Evolutionary conservation across 1,140 invertebrate genomes (phyloP).

Genomic region (Drosophila elegans): DNA sequence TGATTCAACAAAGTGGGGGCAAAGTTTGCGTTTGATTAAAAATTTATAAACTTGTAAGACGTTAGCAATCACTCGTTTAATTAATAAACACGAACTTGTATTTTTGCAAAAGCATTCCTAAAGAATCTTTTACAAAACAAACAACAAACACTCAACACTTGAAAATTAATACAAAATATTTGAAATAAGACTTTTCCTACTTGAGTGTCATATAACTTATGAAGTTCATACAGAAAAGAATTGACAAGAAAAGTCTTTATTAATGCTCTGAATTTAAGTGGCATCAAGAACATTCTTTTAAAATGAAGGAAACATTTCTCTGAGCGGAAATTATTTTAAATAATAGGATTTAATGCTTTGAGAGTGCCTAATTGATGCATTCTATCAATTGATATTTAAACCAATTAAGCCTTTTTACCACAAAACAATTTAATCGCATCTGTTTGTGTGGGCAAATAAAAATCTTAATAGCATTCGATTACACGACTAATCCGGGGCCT

Average conservation of each 20-base stretch:
- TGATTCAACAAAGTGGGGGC: conserved; percentile 10
- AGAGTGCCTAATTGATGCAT: conserved; percentile 2
- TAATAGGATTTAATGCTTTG: conserved; percentile 3
- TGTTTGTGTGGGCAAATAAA: conserved; percentile 30
- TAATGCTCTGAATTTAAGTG: no score
- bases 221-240: no score
- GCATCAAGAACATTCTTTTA: no score
- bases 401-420: conserved; percentile 17
- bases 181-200: no score
- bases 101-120: no score
- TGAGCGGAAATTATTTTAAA: background rate
- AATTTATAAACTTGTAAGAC: background rate
- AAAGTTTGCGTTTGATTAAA: no score
- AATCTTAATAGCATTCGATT: conserved; percentile 53
- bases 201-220: no score
- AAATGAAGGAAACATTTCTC: background rate
- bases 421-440: conserved; percentile 33
- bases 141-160: no score
- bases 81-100: no score
- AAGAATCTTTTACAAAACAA: no score
- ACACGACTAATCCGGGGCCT: conserved; percentile 50
- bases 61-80: background rate
- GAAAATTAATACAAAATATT: no score
- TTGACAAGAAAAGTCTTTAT: no score
- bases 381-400: conserved; percentile 20